Evolutionary conservation across 2,888 invertebrate genomes (phyloP).

Genomic region (Orthosia incerta): DNA sequence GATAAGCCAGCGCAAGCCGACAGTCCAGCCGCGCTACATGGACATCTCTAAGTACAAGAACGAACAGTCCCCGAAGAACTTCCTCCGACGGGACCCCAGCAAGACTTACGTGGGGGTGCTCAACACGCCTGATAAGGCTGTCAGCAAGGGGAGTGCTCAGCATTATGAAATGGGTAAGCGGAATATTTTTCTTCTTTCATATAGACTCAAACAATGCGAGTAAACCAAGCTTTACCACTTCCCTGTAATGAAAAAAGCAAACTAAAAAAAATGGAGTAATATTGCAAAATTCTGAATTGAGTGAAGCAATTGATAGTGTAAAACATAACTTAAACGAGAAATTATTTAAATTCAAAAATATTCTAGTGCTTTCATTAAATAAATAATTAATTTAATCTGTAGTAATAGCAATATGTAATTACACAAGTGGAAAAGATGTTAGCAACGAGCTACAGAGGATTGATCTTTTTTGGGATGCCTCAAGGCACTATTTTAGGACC

Average conservation of each 20-base stretch:
- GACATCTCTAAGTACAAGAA: conserved; percentile 92
- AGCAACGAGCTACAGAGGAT: no score
- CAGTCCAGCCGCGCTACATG: conserved; percentile 88
- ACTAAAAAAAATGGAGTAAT: no score
- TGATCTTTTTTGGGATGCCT: background rate
- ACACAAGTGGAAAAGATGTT: no score
- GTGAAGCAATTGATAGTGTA: conserved; percentile 24
- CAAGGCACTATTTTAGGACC: conserved; percentile 35
- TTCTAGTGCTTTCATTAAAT: background rate
- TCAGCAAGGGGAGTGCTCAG: conserved; percentile 82
- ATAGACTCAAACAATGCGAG: background rate
- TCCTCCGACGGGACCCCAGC: conserved; percentile 91
- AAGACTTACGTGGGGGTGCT: conserved; percentile 87
- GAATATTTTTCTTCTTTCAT: background rate
- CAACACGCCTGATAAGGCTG: conserved; percentile 65
- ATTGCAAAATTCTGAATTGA: background rate
- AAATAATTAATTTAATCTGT: background rate
- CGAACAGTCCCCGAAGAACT: conserved; percentile 86
- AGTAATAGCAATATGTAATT: no score
- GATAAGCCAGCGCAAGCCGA: conserved; percentile 76
- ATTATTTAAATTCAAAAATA: background rate
- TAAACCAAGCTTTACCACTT: no score
- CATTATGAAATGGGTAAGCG: conserved; percentile 87
- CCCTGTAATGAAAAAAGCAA: no score
- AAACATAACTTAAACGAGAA: background rate